A percentile compares a stretch with the other conserved stretches of the same genome.
These are phyloP conservation scores for Diploscapter pachys DNA, from an alignment of 1,140 invertebrate species.

Conservation along the genomic window DNA sequence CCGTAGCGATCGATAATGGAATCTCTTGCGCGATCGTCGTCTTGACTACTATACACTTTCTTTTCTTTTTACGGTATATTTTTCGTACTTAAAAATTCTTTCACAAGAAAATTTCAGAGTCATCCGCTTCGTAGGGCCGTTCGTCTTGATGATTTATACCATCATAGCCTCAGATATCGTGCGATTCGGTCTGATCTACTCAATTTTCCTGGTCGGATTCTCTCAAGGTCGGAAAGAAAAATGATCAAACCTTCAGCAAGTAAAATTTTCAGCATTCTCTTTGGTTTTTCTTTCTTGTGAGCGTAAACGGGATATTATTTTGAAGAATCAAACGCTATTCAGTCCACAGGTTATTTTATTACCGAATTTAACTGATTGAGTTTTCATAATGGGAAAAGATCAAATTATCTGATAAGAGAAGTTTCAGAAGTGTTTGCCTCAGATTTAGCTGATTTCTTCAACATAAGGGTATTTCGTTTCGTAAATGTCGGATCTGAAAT, in stretches of 20 bases:
- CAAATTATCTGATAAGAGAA: no score
- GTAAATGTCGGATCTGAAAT: no score
- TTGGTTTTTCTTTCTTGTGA: constrained; percentile 81
- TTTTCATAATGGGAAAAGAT: no score
- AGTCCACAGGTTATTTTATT: no score
- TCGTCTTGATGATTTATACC: constrained; percentile 98
- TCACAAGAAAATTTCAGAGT: constrained; percentile 68
- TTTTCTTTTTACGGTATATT: constrained; percentile 88
- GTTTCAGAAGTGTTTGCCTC: no score
- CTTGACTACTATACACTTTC: constrained; percentile 84
- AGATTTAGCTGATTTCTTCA: no score
- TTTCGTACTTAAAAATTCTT: constrained; percentile 21
- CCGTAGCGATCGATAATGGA: constrained; percentile 73
- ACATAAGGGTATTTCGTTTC: no score
- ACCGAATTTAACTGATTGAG: no score
- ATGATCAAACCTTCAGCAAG: constrained; percentile 8
- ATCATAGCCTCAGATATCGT: constrained; percentile 94
- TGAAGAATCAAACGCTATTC: no score
- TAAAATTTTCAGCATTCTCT: constrained; percentile 73
- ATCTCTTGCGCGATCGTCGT: constrained; percentile 88
- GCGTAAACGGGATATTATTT: constrained; percentile 49
- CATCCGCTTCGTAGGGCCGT: constrained; percentile 93
- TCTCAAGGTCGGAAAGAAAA: constrained; percentile 74
- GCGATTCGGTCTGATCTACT: constrained; percentile 89
- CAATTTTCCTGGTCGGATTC: constrained; percentile 94